Evolutionary conservation across 2,888 invertebrate species (phyloP).

Genomic region (Oxycera nigricornis): DNA sequence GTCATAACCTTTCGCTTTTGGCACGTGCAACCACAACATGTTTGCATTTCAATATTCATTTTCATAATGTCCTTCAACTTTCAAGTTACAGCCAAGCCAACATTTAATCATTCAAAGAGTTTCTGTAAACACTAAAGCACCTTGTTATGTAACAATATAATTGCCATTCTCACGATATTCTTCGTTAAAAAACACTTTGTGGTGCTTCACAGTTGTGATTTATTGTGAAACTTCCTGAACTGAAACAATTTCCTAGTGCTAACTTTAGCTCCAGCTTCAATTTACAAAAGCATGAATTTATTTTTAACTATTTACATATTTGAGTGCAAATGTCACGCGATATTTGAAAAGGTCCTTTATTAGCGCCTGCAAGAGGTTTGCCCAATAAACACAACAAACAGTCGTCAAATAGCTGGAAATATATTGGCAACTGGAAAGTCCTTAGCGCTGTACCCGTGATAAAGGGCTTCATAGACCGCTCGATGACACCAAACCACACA

Average conservation of each 20-base stretch:
- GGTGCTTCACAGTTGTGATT: background rate
- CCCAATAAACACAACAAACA: constrained; percentile 12
- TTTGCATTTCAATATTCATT: too few relatives aligned
- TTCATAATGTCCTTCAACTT: too few relatives aligned
- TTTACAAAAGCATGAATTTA: background rate
- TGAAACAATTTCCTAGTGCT: background rate
- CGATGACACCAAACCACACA: constrained; percentile 19
- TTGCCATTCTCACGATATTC: background rate
- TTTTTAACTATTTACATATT: background rate
- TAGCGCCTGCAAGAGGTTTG: background rate
- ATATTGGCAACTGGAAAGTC: constrained; percentile 3
- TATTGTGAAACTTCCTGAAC: background rate
- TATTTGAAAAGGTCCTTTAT: background rate
- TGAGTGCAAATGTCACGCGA: constrained; percentile 22
- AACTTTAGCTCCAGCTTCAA: constrained; percentile 1
- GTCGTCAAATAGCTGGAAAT: background rate
- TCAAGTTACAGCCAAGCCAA: too few relatives aligned
- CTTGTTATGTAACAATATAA: background rate
- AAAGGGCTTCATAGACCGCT: background rate
- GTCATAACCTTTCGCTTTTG: too few relatives aligned
- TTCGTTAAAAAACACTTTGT: background rate
- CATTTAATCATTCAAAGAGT: too few relatives aligned
- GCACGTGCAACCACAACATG: too few relatives aligned
- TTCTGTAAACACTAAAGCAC: too few relatives aligned
- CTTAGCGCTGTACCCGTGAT: background rate